Evolutionary conservation across 1,140 invertebrate species (phyloP), one percentile per base, ranked within the genome.

Genomic region (Ips typographus): DNA sequence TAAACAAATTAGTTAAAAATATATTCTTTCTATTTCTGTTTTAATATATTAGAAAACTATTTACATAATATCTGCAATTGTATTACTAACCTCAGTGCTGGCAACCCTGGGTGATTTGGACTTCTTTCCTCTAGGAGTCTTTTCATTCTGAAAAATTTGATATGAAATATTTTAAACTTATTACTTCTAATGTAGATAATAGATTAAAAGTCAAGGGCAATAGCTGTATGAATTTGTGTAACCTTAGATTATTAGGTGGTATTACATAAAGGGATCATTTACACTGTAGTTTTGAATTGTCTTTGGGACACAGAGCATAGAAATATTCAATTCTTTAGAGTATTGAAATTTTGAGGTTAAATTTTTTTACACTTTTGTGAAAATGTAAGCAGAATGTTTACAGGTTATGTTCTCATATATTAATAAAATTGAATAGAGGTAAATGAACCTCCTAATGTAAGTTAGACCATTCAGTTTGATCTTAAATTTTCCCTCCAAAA

Each of bases 401-500:
- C 22, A 22, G 22, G 22, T 22, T 22, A 22, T 22, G 22, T 22
- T 22, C 22, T 22, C 22, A 22, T 22, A 22, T 22, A 22, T 22
- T 22, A 22, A 22, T 22, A 22, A 22, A 22, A 22, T 22, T 22
- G 22, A 22, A 22, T 22, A 22, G 22, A 22, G 22, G 22, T 22
- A 22, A 22, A 22, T 22, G 22, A 22, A 22, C 22, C 22, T 22
- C 22, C 22, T 22, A 22, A 22, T 22, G 22, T 22, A 22, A 22
- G 22, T 22, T 22, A 22, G 22, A 22, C 22, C 22, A 22, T 22
- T 22, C 22, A 22, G 44, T 49, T 49, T 22, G 22, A 41, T 58
- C 72, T 75, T 71, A 65, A 77, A 78, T 73, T 77, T 80, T 80
- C 78, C 79, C 79, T 78, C 78, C 79, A 79, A 80, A 78, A 79